Base-by-base conservation (phyloP, 2,797 vertebrate species). In the Chelonia mydas region DNA sequence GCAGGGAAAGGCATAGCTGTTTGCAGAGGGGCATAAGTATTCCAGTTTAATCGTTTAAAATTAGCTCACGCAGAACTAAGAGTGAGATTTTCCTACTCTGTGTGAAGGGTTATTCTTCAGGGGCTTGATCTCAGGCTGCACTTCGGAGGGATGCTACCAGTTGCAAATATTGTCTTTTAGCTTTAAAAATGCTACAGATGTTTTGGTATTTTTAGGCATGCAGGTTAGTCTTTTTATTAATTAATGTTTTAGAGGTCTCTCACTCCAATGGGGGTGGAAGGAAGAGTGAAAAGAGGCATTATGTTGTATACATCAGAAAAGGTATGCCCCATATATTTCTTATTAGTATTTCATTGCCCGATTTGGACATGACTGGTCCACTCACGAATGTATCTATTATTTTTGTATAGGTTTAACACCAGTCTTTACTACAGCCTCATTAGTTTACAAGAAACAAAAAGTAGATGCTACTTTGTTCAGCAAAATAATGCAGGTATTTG, bases 251-350 rank as follows among this genome's bases (percentile, higher is more conserved):
- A 77, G 4, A 45, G 11, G 41, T 76, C 23, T 74, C 19, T 76
- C 72, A 47, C 5, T 2, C 4, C 9, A 47, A 47, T 8, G 1
- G 45, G 13, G 10, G 37, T 7, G 31, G 12, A 6, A 6, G 13
- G 6, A 33, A 41, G 25, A 27, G 45, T 27, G 45, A 47, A 17
- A 77, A 76, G 13, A 47, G 13, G 45, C 21, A 76, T 41, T 6
- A 47, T 13, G 12, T 37, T 37, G 9, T 21, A 17, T 68, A 5
- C n/a, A 68, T 37, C 65, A 68, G 65, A 68, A 72, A 25, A 72
- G 37, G 19, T 41, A 41, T 23, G 19, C 21, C 68, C 21, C 68
- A 72, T 72, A 11, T 37, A 72, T 41, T 41, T 41, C n/a, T 17
- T 23, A 25, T 11, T 72, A 25, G 10, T 23, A 12, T 72, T 72